Percentiles rank a stretch among this genome's conserved stretches.
Evolutionary conservation across 2,797 vertebrate genomes (phyloP).

Genomic region (Lithobates sylvaticus): DNA sequence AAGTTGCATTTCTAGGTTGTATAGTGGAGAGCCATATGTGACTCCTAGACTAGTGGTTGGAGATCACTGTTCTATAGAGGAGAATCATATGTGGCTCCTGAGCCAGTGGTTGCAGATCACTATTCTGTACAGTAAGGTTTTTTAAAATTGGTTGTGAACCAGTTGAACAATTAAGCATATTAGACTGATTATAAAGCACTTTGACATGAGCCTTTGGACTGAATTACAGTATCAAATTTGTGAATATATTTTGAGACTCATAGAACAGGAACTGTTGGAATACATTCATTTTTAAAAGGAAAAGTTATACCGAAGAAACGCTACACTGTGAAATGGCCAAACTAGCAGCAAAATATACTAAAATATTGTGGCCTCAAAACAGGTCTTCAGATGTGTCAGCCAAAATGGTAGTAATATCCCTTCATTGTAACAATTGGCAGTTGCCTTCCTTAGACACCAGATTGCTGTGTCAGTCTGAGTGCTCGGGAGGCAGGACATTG

Average conservation of each 20-base stretch:
- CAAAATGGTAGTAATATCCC: background rate
- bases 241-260: no score
- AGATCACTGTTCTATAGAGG: background rate
- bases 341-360: background rate
- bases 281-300: no score
- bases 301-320: no score
- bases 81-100: background rate
- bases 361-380: background rate
- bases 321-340: background rate
- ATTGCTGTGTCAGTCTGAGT: background rate
- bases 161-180: background rate
- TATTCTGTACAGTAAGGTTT: background rate
- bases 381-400: background rate
- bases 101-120: background rate
- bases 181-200: background rate
- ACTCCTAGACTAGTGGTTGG: background rate
- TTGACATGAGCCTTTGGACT: no score
- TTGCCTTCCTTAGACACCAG: no score
- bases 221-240: no score
- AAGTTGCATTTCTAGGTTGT: no score
- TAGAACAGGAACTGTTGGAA: no score
- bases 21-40: background rate
- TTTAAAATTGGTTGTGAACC: background rate
- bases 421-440: background rate
- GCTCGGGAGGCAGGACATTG: background rate